Evolutionary conservation across 2,113 vertebrate genomes (phyloP), one percentile per base, ranked within the genome.

Genomic region (Delphinapterus leucas): DNA sequence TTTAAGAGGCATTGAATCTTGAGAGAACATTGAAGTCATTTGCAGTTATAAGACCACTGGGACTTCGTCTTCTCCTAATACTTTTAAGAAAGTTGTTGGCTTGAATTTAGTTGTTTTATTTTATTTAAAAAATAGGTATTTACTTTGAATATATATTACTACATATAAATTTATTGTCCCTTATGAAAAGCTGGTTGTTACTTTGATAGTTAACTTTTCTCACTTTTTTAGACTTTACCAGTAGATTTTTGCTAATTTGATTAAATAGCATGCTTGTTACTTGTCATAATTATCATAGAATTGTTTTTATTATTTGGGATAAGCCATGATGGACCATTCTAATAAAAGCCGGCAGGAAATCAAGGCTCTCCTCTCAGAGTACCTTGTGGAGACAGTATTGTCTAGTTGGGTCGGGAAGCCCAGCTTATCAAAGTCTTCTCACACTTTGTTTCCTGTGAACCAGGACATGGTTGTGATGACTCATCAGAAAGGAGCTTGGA

Each of bases 271-370:
- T 93, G n/a, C 36, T 80, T 95, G 15, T 71, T 85, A 70, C n/a
- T 58, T 83, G 3, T 73, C 77, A 38, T 90, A 49, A 41, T 82
- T 95, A 44, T 87, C 60, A 68, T 82, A 41, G 71, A 61, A 83
- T 95, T 95, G 17, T 55, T 94, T 81, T 94, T 73, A 67, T 89
- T 33, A 33, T 38, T 93, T 96, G 61, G n/a, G n/a, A 28, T 81
- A 41, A 94, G 38, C 63, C 10, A 7, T 36, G 41, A 31, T 38
- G 49, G 55, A 23, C 58, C n/a, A 49, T 81, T 85, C 65, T 33
- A 12, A 67, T 44, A 7, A 68, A 76, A 25, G 17, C n/a, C 38
- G 18, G 17, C 68, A 20, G 74, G 60, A 80, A 60, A 36, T 65
- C 55, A 31, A 33, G 18, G n/a, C 71, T 58, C 5, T 70, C 47